Evolutionary conservation across 2,888 invertebrate genomes (phyloP).

Genomic region (Drosophila borborema): DNA sequence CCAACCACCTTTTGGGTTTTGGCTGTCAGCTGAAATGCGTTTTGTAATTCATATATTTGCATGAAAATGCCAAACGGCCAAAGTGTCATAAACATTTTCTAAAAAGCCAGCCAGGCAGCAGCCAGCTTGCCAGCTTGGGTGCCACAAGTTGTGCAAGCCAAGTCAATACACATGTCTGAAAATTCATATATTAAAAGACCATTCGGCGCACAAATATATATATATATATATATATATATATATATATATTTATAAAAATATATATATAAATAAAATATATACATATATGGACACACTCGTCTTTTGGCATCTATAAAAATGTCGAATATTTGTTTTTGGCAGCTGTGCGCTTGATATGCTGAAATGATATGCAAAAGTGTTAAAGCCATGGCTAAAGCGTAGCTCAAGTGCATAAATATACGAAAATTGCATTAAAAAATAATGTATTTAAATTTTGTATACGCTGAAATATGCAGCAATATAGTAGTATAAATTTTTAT

Average conservation of each 20-base stretch:
- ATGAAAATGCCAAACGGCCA: slow-evolving; percentile 57
- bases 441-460: slow-evolving; percentile 28
- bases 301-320: not conserved
- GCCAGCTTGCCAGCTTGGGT: not conserved
- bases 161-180: slow-evolving; percentile 51
- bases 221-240: not conserved
- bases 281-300: not conserved
- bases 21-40: slow-evolving; percentile 60
- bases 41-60: slow-evolving; percentile 68
- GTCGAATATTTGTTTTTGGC: slow-evolving; percentile 7
- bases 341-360: slow-evolving; percentile 12
- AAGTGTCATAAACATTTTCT: slow-evolving; percentile 67
- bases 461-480: not conserved
- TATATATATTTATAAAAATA: not conserved
- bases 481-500: not conserved
- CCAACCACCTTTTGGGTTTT: not conserved
- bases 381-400: slow-evolving; percentile 29
- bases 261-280: not conserved
- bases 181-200: slow-evolving; percentile 48
- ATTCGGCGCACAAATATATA: slow-evolving; percentile 8
- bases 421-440: slow-evolving; percentile 31
- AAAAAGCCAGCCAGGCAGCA: slow-evolving; percentile 23
- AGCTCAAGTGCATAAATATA: slow-evolving; percentile 30
- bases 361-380: slow-evolving; percentile 28
- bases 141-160: slow-evolving; percentile 25